A percentile compares a stretch with the other conserved stretches of the same genome.
These are phyloP conservation scores for Embiotoca jacksoni DNA, from an alignment of 2,113 vertebrate genomes.

Conservation along the genomic window DNA sequence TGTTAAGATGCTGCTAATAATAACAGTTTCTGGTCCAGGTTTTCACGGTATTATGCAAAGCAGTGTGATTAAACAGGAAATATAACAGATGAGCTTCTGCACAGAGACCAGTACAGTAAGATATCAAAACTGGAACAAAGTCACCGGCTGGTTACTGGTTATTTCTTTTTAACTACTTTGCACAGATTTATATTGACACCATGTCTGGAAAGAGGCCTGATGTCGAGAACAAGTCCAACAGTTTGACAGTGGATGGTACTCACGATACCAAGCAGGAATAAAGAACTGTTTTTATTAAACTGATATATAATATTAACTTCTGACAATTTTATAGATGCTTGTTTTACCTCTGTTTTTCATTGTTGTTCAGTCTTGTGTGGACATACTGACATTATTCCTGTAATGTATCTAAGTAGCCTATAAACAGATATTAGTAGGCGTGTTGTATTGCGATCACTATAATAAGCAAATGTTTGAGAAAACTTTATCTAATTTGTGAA, in stretches of 20 bases:
- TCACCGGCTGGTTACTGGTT: background rate
- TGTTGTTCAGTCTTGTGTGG: background rate
- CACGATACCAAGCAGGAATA: background rate
- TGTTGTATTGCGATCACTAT: accelerated
- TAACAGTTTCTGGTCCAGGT: background rate
- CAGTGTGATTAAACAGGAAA: background rate
- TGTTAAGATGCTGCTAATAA: background rate
- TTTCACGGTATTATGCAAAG: background rate
- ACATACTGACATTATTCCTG: background rate
- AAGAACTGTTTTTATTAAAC: background rate
- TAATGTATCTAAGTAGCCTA: background rate
- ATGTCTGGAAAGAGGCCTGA: background rate
- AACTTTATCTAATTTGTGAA: background rate
- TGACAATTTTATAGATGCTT: background rate
- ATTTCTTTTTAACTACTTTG: conserved; percentile 1
- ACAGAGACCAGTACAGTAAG: background rate
- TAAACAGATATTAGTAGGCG: background rate
- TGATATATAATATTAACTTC: background rate
- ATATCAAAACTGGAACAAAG: background rate
- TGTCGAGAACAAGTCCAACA: background rate
- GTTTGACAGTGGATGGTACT: background rate
- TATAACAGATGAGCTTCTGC: background rate
- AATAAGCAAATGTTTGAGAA: background rate
- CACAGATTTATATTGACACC: background rate
- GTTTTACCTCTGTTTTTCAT: background rate